These are phyloP conservation scores for Drosophila imparisetae DNA, from an alignment of 2,888 invertebrate genomes.

Conservation along the genomic window DNA sequence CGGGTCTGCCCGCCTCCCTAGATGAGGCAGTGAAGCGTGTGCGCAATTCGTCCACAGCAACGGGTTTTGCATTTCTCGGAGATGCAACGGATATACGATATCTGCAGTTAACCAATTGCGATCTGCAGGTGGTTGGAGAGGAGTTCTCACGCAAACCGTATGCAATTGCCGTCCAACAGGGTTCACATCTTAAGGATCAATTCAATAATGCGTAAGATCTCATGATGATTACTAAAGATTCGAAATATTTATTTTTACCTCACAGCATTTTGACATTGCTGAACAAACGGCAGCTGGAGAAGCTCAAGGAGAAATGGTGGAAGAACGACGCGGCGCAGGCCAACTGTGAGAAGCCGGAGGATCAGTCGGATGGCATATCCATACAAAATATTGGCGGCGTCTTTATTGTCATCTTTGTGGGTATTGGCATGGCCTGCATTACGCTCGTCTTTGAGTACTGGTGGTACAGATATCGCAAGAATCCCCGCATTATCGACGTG, in stretches of 20 bases:
- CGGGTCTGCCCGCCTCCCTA: slow-evolving; percentile 91
- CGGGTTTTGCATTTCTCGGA: slow-evolving; percentile 96
- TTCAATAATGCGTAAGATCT: slow-evolving; percentile 95
- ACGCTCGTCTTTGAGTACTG: slow-evolving; percentile 97
- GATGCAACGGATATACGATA: slow-evolving; percentile 96
- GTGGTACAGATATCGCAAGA: slow-evolving; percentile 93
- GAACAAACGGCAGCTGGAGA: slow-evolving; percentile 96
- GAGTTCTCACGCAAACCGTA: slow-evolving; percentile 99
- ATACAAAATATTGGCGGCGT: slow-evolving; percentile 99
- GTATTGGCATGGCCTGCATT: slow-evolving; percentile 95
- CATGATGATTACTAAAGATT: not conserved
- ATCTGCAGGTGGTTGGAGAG: slow-evolving; percentile 96
- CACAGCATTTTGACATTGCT: slow-evolving; percentile 94
- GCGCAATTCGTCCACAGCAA: slow-evolving; percentile 88
- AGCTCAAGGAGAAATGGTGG: slow-evolving; percentile 99
- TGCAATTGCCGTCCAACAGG: slow-evolving; percentile 98
- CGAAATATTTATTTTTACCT: not conserved
- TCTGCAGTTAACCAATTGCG: slow-evolving; percentile 85
- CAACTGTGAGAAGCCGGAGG: slow-evolving; percentile 93
- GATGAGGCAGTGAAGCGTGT: slow-evolving; percentile 93
- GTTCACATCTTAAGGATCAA: slow-evolving; percentile 96
- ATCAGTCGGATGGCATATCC: slow-evolving; percentile 98
- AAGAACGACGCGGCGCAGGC: slow-evolving; percentile 91
- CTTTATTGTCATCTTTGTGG: slow-evolving; percentile 98
- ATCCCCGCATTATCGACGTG: slow-evolving; percentile 87